These are phyloP conservation scores for Phrynosoma platyrhinos DNA, from an alignment of 2,113 vertebrate genomes.

Conservation along the genomic window DNA sequence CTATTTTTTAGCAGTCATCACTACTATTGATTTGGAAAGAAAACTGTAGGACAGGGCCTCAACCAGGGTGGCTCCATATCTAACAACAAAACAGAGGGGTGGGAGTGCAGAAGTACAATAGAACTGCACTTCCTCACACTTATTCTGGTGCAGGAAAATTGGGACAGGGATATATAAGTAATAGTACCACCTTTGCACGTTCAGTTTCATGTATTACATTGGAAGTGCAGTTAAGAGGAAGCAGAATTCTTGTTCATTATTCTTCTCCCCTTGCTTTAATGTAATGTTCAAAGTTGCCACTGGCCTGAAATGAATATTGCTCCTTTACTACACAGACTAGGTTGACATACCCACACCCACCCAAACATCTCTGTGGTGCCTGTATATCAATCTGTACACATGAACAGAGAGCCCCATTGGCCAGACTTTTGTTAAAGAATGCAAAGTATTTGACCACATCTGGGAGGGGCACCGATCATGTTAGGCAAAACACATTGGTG, in stretches of 20 bases:
- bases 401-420: not conserved
- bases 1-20: conserved; percentile 51
- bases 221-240: conserved; percentile 10
- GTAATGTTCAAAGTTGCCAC: not conserved
- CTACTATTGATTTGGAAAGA: conserved; percentile 51
- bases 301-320: conserved; percentile 46
- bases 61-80: not conserved
- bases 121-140: not conserved
- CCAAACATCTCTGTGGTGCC: not conserved
- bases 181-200: not conserved
- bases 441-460: not conserved
- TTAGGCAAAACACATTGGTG: not conserved
- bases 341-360: not conserved
- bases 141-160: not conserved
- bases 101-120: not conserved
- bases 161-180: not conserved
- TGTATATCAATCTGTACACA: not conserved
- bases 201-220: not conserved
- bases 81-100: not conserved
- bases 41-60: conserved; percentile 48
- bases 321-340: conserved; percentile 43
- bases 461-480: not conserved
- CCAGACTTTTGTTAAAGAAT: not conserved
- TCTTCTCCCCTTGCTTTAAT: not conserved
- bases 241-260: not conserved